Conservation (phyloP, 2,888 invertebrate genomes). For the Chloroclystis v-ata region DNA sequence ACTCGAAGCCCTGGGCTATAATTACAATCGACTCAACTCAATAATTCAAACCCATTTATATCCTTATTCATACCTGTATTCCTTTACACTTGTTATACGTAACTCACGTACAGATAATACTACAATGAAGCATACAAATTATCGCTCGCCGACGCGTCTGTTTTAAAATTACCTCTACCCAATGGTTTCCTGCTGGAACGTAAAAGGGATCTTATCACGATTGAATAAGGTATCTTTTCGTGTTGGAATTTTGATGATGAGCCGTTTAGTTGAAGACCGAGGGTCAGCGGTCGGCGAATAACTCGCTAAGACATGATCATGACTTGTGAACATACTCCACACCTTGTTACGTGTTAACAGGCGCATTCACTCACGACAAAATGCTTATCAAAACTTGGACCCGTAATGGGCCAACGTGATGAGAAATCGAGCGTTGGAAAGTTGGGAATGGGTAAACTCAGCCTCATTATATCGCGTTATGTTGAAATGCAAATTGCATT, state of each 20-base stretch:
- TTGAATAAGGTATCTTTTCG: conserved; percentile 29
- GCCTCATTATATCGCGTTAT: not conserved
- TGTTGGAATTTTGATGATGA: conserved; percentile 31
- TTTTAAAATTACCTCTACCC: conserved; percentile 49
- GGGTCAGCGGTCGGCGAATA: conserved; percentile 76
- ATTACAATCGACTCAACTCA: conserved; percentile 50
- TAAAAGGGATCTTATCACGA: conserved; percentile 30
- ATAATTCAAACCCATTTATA: conserved; percentile 61
- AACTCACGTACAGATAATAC: conserved; percentile 73
- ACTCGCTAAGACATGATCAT: conserved; percentile 76
- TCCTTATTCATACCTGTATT: conserved; percentile 59
- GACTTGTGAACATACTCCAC: conserved; percentile 70
- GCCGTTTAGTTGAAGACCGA: conserved; percentile 46
- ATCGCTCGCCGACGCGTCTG: conserved; percentile 65
- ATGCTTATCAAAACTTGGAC: conserved; percentile 68
- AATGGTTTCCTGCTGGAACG: conserved; percentile 29
- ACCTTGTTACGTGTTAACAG: conserved; percentile 78
- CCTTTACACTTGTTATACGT: conserved; percentile 64
- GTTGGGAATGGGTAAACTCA: conserved; percentile 25
- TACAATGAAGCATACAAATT: conserved; percentile 76
- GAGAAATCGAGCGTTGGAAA: conserved; percentile 24
- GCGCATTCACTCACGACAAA: conserved; percentile 75
- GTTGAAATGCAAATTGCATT: too few relatives aligned
- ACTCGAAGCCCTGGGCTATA: conserved; percentile 41
- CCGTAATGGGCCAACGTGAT: conserved; percentile 58